Percentiles rank a stretch among this genome's conserved stretches.
phyloP scores from a whole-genome alignment of 2,797 vertebrate species.

The Manis crassicaudata region DNA sequence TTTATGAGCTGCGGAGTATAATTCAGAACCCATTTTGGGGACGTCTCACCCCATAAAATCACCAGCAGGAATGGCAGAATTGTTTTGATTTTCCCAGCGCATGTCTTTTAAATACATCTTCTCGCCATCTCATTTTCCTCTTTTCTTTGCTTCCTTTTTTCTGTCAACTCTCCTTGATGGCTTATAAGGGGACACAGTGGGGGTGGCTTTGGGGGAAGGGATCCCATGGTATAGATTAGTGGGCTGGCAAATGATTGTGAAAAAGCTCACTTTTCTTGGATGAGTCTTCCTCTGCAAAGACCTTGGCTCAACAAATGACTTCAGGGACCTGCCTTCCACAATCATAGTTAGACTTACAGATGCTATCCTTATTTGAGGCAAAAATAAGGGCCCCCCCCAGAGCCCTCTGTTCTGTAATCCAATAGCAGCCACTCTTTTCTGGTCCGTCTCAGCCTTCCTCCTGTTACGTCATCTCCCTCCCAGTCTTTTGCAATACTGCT shows the following conservation, averaged over 20 bases:
- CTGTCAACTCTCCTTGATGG: neutral
- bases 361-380: neutral
- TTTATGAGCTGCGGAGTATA: slow-evolving; percentile 60
- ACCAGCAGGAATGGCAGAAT: neutral
- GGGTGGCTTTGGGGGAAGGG: neutral
- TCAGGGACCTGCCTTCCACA: neutral
- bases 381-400: neutral
- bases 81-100: neutral
- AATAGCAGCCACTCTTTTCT: neutral
- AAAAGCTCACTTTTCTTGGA: neutral
- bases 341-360: neutral
- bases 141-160: neutral
- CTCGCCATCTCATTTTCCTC: neutral
- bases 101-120: slow-evolving; percentile 36
- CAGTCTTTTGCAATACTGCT: neutral
- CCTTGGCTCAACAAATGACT: slow-evolving; percentile 18
- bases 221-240: neutral
- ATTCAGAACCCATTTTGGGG: slow-evolving; percentile 64
- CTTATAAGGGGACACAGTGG: neutral
- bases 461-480: rapidly evolving
- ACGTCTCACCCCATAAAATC: slow-evolving; percentile 48
- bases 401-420: neutral
- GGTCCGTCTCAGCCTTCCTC: too few species aligned
- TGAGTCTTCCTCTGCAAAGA: neutral
- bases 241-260: neutral